Percentiles rank a stretch among this genome's conserved stretches.
Evolutionary conservation across 2,888 invertebrate genomes (phyloP).

Genomic region (Silvanus unidentatus): DNA sequence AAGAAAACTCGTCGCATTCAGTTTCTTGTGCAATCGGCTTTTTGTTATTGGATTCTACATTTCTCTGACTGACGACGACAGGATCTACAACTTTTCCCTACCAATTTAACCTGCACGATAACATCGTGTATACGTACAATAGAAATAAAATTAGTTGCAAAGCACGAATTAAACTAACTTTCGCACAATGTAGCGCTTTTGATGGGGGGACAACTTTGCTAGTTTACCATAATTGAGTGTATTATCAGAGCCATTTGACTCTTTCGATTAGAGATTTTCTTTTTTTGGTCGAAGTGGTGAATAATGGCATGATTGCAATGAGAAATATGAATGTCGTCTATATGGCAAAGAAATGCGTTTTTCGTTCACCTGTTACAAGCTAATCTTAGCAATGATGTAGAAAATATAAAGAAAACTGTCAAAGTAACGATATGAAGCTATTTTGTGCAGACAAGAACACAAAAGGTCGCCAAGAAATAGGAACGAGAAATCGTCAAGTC

Average conservation of each 20-base stretch:
- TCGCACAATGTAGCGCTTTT: no score
- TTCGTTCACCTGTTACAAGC: constrained; percentile 21
- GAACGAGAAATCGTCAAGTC: constrained; percentile 30
- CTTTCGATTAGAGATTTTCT: no score
- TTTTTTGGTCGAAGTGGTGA: background rate
- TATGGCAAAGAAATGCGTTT: constrained; percentile 9
- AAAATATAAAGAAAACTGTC: constrained; percentile 25
- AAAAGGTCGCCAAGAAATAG: constrained; percentile 32
- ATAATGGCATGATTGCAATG: no score
- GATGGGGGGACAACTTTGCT: no score
- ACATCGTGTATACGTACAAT: background rate
- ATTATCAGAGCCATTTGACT: no score
- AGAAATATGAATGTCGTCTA: no score
- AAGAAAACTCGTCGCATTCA: constrained; percentile 18
- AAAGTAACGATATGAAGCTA: constrained; percentile 32
- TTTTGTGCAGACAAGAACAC: constrained; percentile 30
- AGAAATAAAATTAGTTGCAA: constrained; percentile 2
- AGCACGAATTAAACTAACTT: background rate
- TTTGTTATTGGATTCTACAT: constrained; percentile 25
- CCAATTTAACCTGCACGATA: constrained; percentile 2
- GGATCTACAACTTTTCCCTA: constrained; percentile 12
- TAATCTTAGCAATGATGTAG: constrained; percentile 22
- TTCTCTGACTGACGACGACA: constrained; percentile 10
- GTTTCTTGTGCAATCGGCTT: constrained; percentile 17
- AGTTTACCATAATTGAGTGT: no score